Evolutionary conservation across 2,113 vertebrate species (phyloP), one percentile per base, ranked within the genome.

Genomic region (Lates calcarifer): DNA sequence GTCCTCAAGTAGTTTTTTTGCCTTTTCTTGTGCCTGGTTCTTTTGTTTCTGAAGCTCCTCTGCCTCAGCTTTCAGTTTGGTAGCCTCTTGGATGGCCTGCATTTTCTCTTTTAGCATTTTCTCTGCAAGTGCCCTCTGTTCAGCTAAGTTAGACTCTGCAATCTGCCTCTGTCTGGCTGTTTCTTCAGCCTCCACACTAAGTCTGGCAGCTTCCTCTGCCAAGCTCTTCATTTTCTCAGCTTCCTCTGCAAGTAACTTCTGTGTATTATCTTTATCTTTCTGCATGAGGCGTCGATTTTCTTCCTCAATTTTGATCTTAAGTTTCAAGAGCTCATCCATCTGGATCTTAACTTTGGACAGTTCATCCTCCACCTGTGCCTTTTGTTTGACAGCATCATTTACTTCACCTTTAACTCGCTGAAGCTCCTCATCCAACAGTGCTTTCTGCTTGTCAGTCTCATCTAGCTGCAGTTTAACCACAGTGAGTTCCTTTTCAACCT

Each of bases 71-170:
- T 95, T 96, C 49, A 99, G 95, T 74, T 95, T 95, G 0, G 95
- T 95, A 29, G 98, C 98, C 89, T 99, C 98, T 84, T 98, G 97
- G 56, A 98, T 96, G 0, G 97, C 98, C 92, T 98, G 97, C 96
- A 99, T 98, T 92, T 99, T 99, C 90, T 99, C 98, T 82, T 97
- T 97, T 6, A 98, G 92, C 95, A 98, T 97, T 89, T 97, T 97
- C 77, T 99, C 98, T 0, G 97, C 97, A 57, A 99, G 94, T 0
- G 93, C 95, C 53, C 98, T 96, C 92, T 99, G 98, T 75, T 97
- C 95, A 0, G 95, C 95, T 60, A 99, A 87, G 87, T 98, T 96
- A 0, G 96, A 89, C 83, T 99, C 98, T 0, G 98, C 97, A 5
- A 95, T 82, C 87, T 97, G 90, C 84, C 98, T 94, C 85, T 97